phyloP scores from a whole-genome alignment of 2,113 vertebrate genomes.

The Serinus canaria region DNA sequence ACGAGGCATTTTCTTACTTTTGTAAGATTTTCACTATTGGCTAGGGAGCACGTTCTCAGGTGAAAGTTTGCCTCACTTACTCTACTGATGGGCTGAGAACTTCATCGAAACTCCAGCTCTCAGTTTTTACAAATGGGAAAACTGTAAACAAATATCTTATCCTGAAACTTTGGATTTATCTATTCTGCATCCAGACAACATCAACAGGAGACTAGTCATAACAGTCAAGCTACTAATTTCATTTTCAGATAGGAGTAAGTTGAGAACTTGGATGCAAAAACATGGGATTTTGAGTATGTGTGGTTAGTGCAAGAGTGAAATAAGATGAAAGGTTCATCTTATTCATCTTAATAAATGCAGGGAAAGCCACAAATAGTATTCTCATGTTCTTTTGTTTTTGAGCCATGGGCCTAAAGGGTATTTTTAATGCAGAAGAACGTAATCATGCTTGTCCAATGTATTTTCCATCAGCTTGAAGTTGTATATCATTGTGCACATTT shows the following conservation, averaged over 20 bases:
- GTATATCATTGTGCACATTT: slow-evolving; percentile 11
- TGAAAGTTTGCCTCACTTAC: background rate
- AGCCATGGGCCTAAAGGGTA: slow-evolving; percentile 36
- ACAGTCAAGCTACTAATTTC: slow-evolving; percentile 35
- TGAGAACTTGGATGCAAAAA: slow-evolving; percentile 30
- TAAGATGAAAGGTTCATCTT: slow-evolving; percentile 56
- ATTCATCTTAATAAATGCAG: slow-evolving; percentile 55
- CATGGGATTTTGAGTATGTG: slow-evolving; percentile 54
- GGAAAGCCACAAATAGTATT: slow-evolving; percentile 55
- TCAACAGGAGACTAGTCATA: background rate
- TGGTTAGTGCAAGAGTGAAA: slow-evolving; percentile 39
- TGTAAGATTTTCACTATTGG: background rate
- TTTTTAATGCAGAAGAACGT: slow-evolving; percentile 63
- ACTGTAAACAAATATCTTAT: background rate
- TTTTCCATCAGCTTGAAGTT: slow-evolving; percentile 57
- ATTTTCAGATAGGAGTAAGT: slow-evolving; percentile 36
- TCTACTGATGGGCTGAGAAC: background rate
- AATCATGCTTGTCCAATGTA: slow-evolving; percentile 40
- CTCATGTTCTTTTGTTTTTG: slow-evolving; percentile 55
- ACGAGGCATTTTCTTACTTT: background rate
- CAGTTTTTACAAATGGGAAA: background rate
- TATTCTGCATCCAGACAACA: background rate
- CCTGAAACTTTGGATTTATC: background rate
- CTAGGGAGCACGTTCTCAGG: background rate
- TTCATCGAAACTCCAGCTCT: background rate